Base-by-base conservation (phyloP, 2,888 invertebrate species). In the Anthoptus insignis region DNA sequence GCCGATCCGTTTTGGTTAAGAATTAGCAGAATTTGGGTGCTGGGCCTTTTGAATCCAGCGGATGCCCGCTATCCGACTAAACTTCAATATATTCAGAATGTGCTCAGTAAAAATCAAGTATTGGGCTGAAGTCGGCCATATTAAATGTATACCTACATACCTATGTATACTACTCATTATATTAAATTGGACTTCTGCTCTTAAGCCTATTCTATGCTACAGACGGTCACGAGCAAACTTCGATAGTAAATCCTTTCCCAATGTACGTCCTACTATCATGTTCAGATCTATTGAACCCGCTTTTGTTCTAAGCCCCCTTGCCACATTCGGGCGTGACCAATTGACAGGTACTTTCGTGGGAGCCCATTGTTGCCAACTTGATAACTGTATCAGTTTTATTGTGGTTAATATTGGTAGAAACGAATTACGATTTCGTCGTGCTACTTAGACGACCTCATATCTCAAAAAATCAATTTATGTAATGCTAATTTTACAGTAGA, bases 171-270 rank as follows among this genome's bases (percentile, higher is more conserved):
- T 27, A 7, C 27, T 27, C 7, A 27, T 27, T 27, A 7, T 27
- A 27, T 34, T 4, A 11, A 34, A 13, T 6, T 34, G 1, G 3
- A 22, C 60, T 32, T 61, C 61, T 61, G 54, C 13, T 19, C 16
- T 29, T 11, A 11, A 45, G n/a, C n/a, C 21, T 57, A 6, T 24
- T 32, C 53, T 61, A 19, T 54, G 47, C 24, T 47, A 34, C 81
- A 75, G 77, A 80, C 78, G 81, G 84, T 89, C 89, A 88, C 88
- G 89, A 86, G 84, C 84, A 71, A 76, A 78, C 69, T 81, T 76
- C 76, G 79, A 83, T 85, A 82, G 76, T 84, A 87, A 87, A 85
- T 86, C 83, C 82, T 79, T 85, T 80, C 72, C 69, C 74, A 78
- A 71, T 71, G 66, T 19, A 54, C 45, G 53, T 19, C 47, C 45